phyloP scores from a whole-genome alignment of 2,797 vertebrate species.

The Gallinago solitaria region DNA sequence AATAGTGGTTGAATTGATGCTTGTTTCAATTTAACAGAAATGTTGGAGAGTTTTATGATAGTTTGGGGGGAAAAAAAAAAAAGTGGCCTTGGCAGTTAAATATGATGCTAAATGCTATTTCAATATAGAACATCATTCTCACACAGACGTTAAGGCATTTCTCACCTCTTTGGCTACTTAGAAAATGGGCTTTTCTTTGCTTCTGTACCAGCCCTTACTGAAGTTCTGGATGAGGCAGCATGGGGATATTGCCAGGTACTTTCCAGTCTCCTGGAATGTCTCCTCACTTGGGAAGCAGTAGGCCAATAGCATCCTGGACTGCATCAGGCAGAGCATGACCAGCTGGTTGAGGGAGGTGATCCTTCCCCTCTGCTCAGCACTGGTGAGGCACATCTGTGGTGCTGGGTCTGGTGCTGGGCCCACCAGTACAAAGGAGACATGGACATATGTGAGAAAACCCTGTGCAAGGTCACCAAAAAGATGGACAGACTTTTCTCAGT shows the following conservation, averaged over 20 bases:
- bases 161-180: background rate
- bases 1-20: background rate
- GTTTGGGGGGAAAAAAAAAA: background rate
- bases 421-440: accelerated
- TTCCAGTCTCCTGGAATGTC: background rate
- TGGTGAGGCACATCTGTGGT: background rate
- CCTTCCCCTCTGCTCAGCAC: background rate
- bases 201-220: background rate
- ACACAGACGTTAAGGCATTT: background rate
- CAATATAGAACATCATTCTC: background rate
- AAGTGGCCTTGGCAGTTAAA: background rate
- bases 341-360: accelerated
- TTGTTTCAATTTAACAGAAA: background rate
- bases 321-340: background rate
- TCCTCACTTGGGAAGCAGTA: background rate
- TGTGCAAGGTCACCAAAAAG: background rate
- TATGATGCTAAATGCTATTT: background rate
- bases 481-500: background rate
- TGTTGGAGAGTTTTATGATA: background rate
- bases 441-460: background rate
- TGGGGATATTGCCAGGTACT: background rate
- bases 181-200: background rate
- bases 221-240: background rate
- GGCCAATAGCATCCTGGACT: background rate
- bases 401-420: background rate